Evolutionary conservation across 2,113 vertebrate genomes (phyloP), one percentile per base, ranked within the genome.

Genomic region (Leiothrix lutea): DNA sequence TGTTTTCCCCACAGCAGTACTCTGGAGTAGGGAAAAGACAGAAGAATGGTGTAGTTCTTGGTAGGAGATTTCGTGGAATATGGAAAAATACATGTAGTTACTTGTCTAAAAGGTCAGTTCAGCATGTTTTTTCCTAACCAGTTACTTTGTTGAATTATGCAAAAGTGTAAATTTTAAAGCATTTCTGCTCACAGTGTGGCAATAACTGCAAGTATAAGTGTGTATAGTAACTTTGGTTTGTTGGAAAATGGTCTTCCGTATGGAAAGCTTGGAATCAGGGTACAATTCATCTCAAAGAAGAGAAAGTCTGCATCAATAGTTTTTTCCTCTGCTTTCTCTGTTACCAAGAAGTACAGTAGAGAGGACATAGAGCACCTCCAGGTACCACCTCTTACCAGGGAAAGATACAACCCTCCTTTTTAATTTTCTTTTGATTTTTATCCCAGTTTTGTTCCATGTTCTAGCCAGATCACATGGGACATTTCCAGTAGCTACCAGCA

Each of bases 1-100:
- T 35, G 3, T 51, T 60, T 79, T 86, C 13, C 28, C 10, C 22
- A 42, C 20, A 1, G 0, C 0, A 2, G 28, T 75, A 42, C 36
- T 85, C 54, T 72, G 64, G 36, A 25, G 23, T 58, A 23, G n/a
- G n/a, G 57, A 58, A 36, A 58, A 28, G 33, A 15, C n/a, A 70
- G 61, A 47, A 67, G 20, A 50, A 22, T 12, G 13, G 44, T 9
- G 8, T 8, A 2, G 14, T n/a, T 75, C 38, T 64, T 4, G 2
- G 22, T n/a, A 56, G 36, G 23, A 38, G 23, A 57, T 69, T 70
- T 70, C 88, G 25, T 70, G 60, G 23, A 82, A 11, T 47, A 13
- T 26, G 12, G 36, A n/a, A 84, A 90, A 47, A 18, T 85, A 44
- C 64, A 5, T 60, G 19, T 36, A 53, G 20, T 26, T 82, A 31